Evolutionary conservation across 2,888 invertebrate species (phyloP).

Genomic region (Ennomos fuscantarius): DNA sequence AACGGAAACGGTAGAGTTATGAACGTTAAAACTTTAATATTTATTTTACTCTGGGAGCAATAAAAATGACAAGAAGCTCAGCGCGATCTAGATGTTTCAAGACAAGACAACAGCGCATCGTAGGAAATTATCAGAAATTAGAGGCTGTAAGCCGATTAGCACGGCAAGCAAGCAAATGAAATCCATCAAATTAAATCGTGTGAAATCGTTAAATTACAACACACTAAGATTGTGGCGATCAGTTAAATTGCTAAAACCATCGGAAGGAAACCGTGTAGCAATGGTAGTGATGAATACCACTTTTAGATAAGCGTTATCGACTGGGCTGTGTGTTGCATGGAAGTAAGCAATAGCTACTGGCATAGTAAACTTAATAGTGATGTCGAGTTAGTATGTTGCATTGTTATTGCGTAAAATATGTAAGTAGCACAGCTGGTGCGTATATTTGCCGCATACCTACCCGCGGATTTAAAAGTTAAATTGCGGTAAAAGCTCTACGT

Average conservation of each 20-base stretch:
- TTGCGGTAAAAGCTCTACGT: not conserved
- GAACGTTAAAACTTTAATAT: slow-evolving; percentile 70
- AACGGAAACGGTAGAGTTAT: slow-evolving; percentile 66
- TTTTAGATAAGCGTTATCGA: slow-evolving; percentile 51
- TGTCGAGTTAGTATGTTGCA: slow-evolving; percentile 21
- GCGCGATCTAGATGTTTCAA: not conserved
- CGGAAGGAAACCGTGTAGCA: slow-evolving; percentile 45
- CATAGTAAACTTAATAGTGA: slow-evolving; percentile 18
- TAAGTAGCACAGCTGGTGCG: slow-evolving; percentile 13
- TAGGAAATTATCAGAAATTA: slow-evolving; percentile 2
- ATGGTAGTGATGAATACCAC: slow-evolving; percentile 44
- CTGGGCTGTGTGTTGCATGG: slow-evolving; percentile 28
- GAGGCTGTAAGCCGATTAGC: slow-evolving; percentile 13
- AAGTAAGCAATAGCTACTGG: slow-evolving; percentile 23
- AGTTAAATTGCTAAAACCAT: slow-evolving; percentile 44
- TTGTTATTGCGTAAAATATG: slow-evolving; percentile 25
- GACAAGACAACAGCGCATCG: not conserved
- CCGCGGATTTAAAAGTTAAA: slow-evolving; percentile 4
- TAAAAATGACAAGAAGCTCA: slow-evolving; percentile 7
- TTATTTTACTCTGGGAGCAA: slow-evolving; percentile 47
- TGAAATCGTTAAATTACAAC: slow-evolving; percentile 25
- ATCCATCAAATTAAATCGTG: slow-evolving; percentile 22
- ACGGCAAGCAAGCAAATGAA: slow-evolving; percentile 6
- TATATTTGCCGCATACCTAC: slow-evolving; percentile 1
- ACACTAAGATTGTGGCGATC: slow-evolving; percentile 23